These are phyloP conservation scores for Chaetodon auriga DNA, from an alignment of 2,113 vertebrate genomes.

Conservation along the genomic window DNA sequence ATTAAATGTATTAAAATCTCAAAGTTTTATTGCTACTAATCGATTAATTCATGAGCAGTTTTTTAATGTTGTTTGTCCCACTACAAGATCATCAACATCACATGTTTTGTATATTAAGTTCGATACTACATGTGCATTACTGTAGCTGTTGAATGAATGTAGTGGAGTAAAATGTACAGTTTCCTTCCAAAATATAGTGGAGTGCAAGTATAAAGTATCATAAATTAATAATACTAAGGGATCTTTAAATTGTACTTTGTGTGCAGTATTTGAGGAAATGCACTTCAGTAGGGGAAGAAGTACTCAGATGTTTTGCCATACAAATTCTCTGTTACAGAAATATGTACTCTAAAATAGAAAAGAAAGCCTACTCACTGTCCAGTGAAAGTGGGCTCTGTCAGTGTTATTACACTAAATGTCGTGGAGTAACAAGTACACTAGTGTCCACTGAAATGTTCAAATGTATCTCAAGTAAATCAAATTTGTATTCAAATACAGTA, in stretches of 20 bases:
- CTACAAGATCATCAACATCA: too few species aligned
- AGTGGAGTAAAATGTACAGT: background rate
- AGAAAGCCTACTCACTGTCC: background rate
- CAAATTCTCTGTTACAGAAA: too few species aligned
- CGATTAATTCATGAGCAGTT: too few species aligned
- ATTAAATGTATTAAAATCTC: too few species aligned
- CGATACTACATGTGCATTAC: too few species aligned
- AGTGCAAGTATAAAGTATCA: background rate
- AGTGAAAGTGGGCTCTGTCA: background rate
- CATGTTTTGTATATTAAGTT: too few species aligned
- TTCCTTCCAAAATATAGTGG: background rate
- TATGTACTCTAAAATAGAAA: background rate
- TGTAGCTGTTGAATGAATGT: background rate
- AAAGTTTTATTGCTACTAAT: too few species aligned
- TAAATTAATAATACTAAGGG: background rate
- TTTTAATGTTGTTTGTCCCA: too few species aligned
- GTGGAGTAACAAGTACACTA: too few species aligned
- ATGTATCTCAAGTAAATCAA: background rate
- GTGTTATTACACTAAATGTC: background rate
- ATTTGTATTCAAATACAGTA: background rate
- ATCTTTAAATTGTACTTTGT: background rate
- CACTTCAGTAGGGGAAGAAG: too few species aligned
- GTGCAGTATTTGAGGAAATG: background rate
- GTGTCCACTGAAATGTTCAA: background rate
- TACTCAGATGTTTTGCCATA: too few species aligned